These are phyloP conservation scores for Drosophila koepferae DNA, from an alignment of 2,888 invertebrate genomes.

Conservation along the genomic window DNA sequence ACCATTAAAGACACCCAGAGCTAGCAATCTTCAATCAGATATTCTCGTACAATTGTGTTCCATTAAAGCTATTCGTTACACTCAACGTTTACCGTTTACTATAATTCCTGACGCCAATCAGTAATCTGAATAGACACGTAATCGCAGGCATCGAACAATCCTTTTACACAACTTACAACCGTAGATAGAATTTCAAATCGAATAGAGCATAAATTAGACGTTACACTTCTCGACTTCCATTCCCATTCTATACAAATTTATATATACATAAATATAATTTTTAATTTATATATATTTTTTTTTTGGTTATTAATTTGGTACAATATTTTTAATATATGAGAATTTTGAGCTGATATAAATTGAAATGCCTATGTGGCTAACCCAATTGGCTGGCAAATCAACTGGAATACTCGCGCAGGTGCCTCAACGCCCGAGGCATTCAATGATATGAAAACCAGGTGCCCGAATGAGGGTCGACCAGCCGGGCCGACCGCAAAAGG, in stretches of 20 bases:
- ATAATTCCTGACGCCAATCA: not conserved
- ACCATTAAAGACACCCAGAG: too few relatives aligned
- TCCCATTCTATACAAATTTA: not conserved
- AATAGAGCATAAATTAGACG: not conserved
- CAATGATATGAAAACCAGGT: conserved; percentile 19
- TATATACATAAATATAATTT: not conserved
- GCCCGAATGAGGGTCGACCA: not conserved
- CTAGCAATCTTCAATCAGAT: not conserved
- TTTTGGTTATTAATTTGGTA: not conserved
- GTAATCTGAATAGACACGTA: not conserved
- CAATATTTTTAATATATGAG: conserved; percentile 3
- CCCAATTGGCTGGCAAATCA: conserved; percentile 44
- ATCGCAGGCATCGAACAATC: not conserved
- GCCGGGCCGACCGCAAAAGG: conserved; percentile 51
- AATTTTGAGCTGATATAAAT: conserved; percentile 50
- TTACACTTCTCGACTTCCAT: conserved; percentile 3
- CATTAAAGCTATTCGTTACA: not conserved
- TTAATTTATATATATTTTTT: not conserved
- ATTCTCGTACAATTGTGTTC: not conserved
- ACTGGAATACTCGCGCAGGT: conserved; percentile 31
- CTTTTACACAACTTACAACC: not conserved
- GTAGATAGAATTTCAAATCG: not conserved
- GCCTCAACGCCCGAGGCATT: not conserved
- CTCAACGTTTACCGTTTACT: conserved; percentile 4
- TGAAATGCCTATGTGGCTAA: conserved; percentile 46